Evolutionary conservation across 2,797 vertebrate genomes (phyloP), one percentile per base, ranked within the genome.

Genomic region (Gymnothorax javanicus): DNA sequence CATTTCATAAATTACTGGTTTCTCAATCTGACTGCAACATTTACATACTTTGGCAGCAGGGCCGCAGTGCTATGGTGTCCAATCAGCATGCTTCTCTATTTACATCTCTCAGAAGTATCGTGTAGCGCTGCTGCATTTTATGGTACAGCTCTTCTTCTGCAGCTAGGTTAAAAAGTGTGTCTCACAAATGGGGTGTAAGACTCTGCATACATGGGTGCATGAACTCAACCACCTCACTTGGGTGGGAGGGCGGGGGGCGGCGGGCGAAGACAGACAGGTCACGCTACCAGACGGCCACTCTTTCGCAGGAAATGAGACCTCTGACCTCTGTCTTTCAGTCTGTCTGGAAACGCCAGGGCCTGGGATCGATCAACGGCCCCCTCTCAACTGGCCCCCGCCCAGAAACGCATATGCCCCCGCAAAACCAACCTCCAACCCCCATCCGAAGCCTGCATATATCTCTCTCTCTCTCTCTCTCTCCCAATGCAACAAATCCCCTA

Each of bases 291-390:
- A 93, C 92, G 91, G 89, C 89, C 90, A 85, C 90, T 93, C 94
- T 94, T 94, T 94, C 94, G 93, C 92, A 94, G 92, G 93, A 94
- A 94, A 93, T 94, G 93, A 94, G 93, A 92, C 92, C 94, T 94
- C 91, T 94, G 92, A 94, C 94, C 93, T 94, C 93, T 93, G 91
- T 91, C 92, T 94, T 94, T 96, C 92, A 94, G 93, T 89, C 91
- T 93, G 94, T 94, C 94, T 95, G 94, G 93, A 94, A 92, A 94
- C 90, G 93, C 90, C 89, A 75, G 89, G 94, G 94, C 94, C 95
- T 95, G 95, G 95, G 94, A 95, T 95, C 94, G 93, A 95, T 95
- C 92, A 95, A 91, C 93, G 86, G 2, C 33, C 33, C 33, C 91
- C 91, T 89, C 67, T 79, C 56, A 9, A 17, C 83, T 13, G 17